These are phyloP conservation scores for Formica exsecta DNA, from an alignment of 1,140 invertebrate genomes.

Conservation along the genomic window DNA sequence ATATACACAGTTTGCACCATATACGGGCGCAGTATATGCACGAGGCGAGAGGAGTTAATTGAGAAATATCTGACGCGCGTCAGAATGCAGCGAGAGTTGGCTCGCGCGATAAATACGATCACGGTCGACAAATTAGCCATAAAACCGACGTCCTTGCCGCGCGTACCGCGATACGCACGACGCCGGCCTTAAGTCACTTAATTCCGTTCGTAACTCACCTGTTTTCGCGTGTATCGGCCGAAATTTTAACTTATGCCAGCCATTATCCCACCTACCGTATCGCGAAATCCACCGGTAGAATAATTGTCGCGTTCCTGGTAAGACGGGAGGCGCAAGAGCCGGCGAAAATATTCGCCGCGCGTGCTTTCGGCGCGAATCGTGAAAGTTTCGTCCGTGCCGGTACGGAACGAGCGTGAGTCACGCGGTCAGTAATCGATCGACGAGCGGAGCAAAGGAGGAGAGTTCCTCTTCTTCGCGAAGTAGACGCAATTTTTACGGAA, in stretches of 20 bases:
- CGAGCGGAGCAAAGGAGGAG: neutral
- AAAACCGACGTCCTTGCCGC: conserved; percentile 68
- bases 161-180: conserved; percentile 46
- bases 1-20: neutral
- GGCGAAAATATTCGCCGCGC: conserved; percentile 64
- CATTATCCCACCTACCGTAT: conserved; percentile 78
- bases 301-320: conserved; percentile 70
- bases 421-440: conserved; percentile 59
- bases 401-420: neutral
- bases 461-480: neutral
- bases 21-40: neutral
- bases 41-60: conserved; percentile 67
- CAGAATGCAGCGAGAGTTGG: conserved; percentile 36
- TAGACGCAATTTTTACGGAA: conserved; percentile 50
- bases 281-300: conserved; percentile 31
- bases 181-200: conserved; percentile 78
- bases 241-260: conserved; percentile 82
- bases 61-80: conserved; percentile 70
- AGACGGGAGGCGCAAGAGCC: conserved; percentile 30
- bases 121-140: conserved; percentile 77
- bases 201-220: conserved; percentile 81
- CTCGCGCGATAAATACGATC: conserved; percentile 74
- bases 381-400: conserved; percentile 75
- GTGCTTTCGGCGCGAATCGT: neutral
- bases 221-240: conserved; percentile 79